Evolutionary conservation across 1,140 invertebrate genomes (phyloP), one percentile per base, ranked within the genome.

Genomic region (Elysia chlorotica): DNA sequence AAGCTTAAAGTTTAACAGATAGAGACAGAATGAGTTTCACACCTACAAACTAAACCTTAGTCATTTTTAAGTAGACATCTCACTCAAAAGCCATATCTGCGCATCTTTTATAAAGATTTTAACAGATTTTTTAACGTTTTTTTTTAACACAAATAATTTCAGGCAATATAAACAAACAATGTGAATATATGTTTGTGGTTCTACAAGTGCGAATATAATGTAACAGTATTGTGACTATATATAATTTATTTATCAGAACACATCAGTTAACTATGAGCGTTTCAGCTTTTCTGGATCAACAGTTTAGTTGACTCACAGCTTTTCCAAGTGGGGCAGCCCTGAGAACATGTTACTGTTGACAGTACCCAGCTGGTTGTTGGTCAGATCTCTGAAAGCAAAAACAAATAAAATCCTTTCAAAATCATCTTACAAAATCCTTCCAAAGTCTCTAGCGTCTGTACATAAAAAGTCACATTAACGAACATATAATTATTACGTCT

Each of bases 341-440:
- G 74, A 71, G 74, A 86, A 85, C 72, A 85, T 85, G 56, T 74
- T 77, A 38, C 78, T 78, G 72, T 82, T 82, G 23, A 86, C 77
- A 37, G 75, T 80, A 33, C 78, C 80, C 57, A 86, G 78, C 35
- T 79, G 79, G 74, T 86, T 86, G 73, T 79, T 63, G 2, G 83
- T 82, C 37, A 86, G 74, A 69, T 86, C 84, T 62, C 84, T 86
- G 76, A 69, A 56, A 21, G 23, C 17, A 38, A 59, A 19, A 21
- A 68, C 31, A 19, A 38, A 53, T 28, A 59, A 31, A 53, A 66
- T 38, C 2, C 4, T 25, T 4, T 28, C n/a, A 35, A 41, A 23
- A 25, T 23, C 33, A 62, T 2, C n/a, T 33, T 30, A 1, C 14
- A 28, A 4, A 62, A 23, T 6, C 1, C 28, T 30, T 25, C 28